Conservation (phyloP, 2,113 vertebrate species). For the Pao palembangensis region DNA sequence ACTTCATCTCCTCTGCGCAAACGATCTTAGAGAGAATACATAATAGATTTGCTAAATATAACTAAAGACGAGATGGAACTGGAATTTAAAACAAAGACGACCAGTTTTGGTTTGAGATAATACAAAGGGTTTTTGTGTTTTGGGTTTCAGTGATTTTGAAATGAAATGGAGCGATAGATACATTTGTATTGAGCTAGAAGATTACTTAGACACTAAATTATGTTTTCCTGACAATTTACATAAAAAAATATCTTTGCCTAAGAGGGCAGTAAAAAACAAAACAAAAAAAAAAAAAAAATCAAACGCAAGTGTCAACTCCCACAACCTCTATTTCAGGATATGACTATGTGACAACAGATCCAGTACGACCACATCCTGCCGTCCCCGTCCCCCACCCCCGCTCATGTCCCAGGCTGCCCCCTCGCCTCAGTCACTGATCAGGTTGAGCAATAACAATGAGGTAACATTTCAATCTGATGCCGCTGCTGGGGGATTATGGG, state of each 20-base stretch:
- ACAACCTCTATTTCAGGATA: constrained; percentile 21
- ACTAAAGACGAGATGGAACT: constrained; percentile 5
- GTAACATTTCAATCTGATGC: constrained; percentile 70
- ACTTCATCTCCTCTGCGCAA: constrained; percentile 32
- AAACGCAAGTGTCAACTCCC: constrained; percentile 3
- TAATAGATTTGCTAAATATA: constrained; percentile 38
- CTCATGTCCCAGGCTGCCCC: constrained; percentile 18
- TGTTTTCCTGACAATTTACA: constrained; percentile 35
- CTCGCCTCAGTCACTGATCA: constrained; percentile 31
- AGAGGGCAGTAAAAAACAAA: constrained; percentile 10
- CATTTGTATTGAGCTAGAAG: constrained; percentile 27
- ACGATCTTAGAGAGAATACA: constrained; percentile 49
- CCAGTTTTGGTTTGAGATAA: constrained; percentile 18
- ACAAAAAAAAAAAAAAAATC: too few species aligned
- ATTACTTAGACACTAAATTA: constrained; percentile 42
- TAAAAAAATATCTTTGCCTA: constrained; percentile 35
- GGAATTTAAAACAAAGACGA: neutral
- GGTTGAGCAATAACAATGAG: constrained; percentile 67
- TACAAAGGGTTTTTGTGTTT: too few species aligned
- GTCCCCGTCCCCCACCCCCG: constrained; percentile 8
- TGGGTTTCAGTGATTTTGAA: constrained; percentile 7
- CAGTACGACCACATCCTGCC: constrained; percentile 17
- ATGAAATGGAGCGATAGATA: constrained; percentile 10
- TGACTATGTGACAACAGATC: neutral
- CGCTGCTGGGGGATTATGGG: constrained; percentile 70